A percentile compares a stretch with the other conserved stretches of the same genome.
phyloP scores from a whole-genome alignment of 2,113 vertebrate genomes.

The Benitochromis conjunctus region DNA sequence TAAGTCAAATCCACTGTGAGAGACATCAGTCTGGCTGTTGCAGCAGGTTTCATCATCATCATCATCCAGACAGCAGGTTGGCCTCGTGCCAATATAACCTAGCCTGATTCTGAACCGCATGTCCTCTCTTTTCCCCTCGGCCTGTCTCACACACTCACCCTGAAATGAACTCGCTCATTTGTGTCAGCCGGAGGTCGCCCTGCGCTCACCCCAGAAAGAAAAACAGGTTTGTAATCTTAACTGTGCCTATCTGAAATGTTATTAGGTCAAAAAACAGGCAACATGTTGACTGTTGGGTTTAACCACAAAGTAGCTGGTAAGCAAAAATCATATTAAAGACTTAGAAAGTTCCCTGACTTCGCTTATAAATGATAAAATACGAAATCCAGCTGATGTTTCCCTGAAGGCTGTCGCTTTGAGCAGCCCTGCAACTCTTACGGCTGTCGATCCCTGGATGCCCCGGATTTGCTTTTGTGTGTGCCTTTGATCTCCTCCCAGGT shows the following conservation, averaged over 20 bases:
- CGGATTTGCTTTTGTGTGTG: neutral
- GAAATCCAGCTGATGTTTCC: neutral
- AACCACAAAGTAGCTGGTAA: neutral
- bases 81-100: slow-evolving; percentile 14
- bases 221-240: neutral
- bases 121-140: neutral
- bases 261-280: neutral
- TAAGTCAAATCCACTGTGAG: neutral
- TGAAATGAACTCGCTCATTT: neutral
- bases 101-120: neutral
- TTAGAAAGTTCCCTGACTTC: neutral
- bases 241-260: neutral
- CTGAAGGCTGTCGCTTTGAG: neutral
- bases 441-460: neutral
- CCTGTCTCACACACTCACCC: neutral
- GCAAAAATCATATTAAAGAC: neutral
- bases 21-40: slow-evolving; percentile 39
- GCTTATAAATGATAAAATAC: neutral
- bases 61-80: slow-evolving; percentile 27
- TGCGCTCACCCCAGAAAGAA: neutral
- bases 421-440: neutral
- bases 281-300: neutral
- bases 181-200: neutral
- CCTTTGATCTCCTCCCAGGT: accelerated
- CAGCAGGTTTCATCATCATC: slow-evolving; percentile 68